A percentile compares a stretch with the other conserved stretches of the same genome.
Conservation (phyloP, 92 coral and sea anemone species). For the Phenganax subtilis region DNA sequence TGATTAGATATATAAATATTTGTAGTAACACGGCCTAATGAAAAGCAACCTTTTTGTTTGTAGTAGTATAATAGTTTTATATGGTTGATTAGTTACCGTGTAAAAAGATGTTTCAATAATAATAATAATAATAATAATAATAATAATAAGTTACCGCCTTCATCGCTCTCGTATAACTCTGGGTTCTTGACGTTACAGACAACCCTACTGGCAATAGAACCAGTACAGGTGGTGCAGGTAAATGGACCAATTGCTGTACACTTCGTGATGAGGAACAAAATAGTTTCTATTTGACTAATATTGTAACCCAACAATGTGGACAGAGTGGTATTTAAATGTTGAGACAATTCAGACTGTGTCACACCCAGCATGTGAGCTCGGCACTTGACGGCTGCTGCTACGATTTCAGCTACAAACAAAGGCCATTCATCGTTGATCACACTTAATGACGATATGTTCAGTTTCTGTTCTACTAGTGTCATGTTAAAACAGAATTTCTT, state of each 20-base stretch:
- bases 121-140: too few relatives aligned
- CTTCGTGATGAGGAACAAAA: not conserved
- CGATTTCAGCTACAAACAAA: not conserved
- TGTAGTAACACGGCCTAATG: too few relatives aligned
- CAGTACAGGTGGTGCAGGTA: not conserved
- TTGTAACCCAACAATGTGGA: not conserved
- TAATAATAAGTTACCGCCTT: too few relatives aligned
- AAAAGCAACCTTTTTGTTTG: too few relatives aligned
- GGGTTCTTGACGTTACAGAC: too few relatives aligned
- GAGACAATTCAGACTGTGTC: not conserved
- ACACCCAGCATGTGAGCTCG: not conserved
- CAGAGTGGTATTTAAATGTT: not conserved
- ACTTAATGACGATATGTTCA: not conserved
- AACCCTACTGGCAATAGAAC: too few relatives aligned
- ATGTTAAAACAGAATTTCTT: conserved; percentile 21
- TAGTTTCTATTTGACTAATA: not conserved
- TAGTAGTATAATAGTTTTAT: too few relatives aligned
- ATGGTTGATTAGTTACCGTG: too few relatives aligned
- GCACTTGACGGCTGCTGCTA: conserved; percentile 8
- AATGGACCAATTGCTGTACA: conserved; percentile 11
- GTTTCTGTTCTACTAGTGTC: not conserved
- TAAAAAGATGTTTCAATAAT: too few relatives aligned
- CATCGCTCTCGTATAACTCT: too few relatives aligned
- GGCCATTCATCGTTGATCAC: not conserved
- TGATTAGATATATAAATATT: too few relatives aligned